Conservation (phyloP, 2,797 vertebrate genomes). For the Gadopsis marmoratus region DNA sequence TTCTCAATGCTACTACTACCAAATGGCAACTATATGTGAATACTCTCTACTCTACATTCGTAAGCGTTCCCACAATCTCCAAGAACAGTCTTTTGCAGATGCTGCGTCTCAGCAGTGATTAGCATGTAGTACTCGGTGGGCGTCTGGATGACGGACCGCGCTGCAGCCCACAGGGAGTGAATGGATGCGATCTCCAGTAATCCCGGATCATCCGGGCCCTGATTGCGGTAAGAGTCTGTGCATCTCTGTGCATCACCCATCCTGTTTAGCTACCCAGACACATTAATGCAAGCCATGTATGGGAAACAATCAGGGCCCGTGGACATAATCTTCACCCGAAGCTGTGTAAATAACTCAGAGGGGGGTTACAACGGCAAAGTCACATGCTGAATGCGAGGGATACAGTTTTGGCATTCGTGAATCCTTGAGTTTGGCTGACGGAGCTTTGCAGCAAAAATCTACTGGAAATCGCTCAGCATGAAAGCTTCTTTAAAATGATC, state of each 20-base stretch:
- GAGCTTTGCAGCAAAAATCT: conserved; percentile 46
- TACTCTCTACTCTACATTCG: not conserved
- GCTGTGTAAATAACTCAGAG: conserved; percentile 74
- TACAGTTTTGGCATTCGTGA: conserved; percentile 54
- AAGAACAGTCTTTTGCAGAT: conserved; percentile 29
- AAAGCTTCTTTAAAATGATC: conserved; percentile 56
- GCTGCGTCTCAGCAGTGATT: conserved; percentile 62
- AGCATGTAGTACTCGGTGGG: conserved; percentile 55
- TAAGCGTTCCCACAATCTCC: conserved; percentile 28
- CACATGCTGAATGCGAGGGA: conserved; percentile 54
- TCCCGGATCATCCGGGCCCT: conserved; percentile 76
- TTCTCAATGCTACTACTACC: not conserved
- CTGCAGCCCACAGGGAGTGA: conserved; percentile 58
- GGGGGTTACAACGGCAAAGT: conserved; percentile 51
- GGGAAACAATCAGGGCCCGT: conserved; percentile 69
- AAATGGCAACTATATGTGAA: not conserved
- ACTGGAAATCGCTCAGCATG: conserved; percentile 47
- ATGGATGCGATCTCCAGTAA: conserved; percentile 71
- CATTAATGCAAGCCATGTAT: conserved; percentile 79
- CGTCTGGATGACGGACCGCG: conserved; percentile 58
- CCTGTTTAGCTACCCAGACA: conserved; percentile 67
- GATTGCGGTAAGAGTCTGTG: conserved; percentile 70
- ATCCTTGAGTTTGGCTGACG: conserved; percentile 20
- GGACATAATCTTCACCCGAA: conserved; percentile 70
- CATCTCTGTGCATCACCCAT: conserved; percentile 63